Evolutionary conservation across 2,888 invertebrate genomes (phyloP).

Genomic region (Sinohyriopsis cumingii): DNA sequence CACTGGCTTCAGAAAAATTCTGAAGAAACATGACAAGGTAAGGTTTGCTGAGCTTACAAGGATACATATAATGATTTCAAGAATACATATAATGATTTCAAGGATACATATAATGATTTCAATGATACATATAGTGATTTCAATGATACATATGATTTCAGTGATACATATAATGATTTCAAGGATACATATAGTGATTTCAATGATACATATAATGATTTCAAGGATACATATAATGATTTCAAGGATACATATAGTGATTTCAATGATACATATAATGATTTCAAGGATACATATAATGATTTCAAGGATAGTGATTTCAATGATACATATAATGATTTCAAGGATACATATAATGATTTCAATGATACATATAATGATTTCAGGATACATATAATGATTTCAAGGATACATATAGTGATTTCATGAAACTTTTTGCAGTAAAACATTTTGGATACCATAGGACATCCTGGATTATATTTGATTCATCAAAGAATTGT

Average conservation of each 20-base stretch:
- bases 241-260: background rate
- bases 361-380: too few species aligned
- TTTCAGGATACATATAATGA: background rate
- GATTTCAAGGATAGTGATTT: too few species aligned
- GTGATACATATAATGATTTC: background rate
- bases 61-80: background rate
- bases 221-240: background rate
- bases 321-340: background rate
- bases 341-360: background rate
- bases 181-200: background rate
- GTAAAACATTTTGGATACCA: background rate
- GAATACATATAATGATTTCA: background rate
- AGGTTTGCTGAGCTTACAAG: background rate
- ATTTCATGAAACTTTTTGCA: background rate
- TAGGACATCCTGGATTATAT: background rate
- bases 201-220: background rate
- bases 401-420: background rate
- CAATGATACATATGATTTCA: too few species aligned
- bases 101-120: background rate
- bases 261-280: background rate
- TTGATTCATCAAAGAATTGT: too few species aligned
- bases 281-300: background rate
- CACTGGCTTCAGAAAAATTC: conserved; percentile 98
- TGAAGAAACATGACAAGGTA: conserved; percentile 99
- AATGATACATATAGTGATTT: background rate